Evolutionary conservation across 1,140 invertebrate genomes (phyloP).

Genomic region (Formica selysi): DNA sequence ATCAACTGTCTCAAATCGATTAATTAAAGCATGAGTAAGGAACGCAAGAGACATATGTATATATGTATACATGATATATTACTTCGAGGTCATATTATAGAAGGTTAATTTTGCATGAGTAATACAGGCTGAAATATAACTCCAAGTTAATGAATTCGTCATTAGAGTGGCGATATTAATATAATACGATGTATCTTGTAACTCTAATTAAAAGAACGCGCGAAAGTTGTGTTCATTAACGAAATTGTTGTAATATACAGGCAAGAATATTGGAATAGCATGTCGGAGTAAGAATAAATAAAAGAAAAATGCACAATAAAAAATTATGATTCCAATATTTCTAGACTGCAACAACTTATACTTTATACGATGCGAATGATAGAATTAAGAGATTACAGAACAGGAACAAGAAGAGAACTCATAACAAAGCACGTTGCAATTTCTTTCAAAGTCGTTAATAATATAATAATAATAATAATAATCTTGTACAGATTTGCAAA

Average conservation of each 20-base stretch:
- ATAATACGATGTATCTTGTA: neutral
- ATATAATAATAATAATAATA: slow-evolving; percentile 34
- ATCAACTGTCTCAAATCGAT: neutral
- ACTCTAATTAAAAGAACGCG: neutral
- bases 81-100: slow-evolving; percentile 37
- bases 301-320: neutral
- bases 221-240: neutral
- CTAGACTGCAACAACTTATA: neutral
- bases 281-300: too few relatives aligned
- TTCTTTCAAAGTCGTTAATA: slow-evolving; percentile 28
- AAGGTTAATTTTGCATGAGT: slow-evolving; percentile 45
- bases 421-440: slow-evolving; percentile 28
- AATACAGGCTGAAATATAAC: neutral
- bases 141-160: slow-evolving; percentile 36
- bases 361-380: neutral
- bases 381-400: slow-evolving; percentile 18
- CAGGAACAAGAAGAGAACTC: slow-evolving; percentile 21
- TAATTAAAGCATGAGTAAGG: neutral
- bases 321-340: neutral
- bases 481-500: slow-evolving; percentile 9
- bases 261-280: neutral
- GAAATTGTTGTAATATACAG: neutral
- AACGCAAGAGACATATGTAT: neutral
- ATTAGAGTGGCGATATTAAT: slow-evolving; percentile 14
- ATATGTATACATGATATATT: neutral